phyloP scores from a whole-genome alignment of 1,140 invertebrate species.

The Drosophila sproati region DNA sequence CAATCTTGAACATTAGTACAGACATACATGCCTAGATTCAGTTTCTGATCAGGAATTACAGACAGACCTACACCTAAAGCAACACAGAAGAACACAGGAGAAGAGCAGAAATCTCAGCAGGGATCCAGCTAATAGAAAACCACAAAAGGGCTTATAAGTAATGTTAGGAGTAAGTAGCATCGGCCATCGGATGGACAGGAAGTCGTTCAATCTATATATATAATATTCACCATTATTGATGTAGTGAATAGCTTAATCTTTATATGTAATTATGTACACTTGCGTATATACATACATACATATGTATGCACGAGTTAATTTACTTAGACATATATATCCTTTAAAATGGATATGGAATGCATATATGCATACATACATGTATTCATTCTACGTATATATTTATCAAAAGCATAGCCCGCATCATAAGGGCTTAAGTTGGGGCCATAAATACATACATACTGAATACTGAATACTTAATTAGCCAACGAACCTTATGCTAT shows the following conservation, averaged over 20 bases:
- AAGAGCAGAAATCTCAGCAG: background rate
- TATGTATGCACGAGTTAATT: background rate
- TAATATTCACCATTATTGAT: constrained; percentile 64
- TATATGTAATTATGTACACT: constrained; percentile 46
- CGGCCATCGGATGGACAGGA: background rate
- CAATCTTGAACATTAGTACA: background rate
- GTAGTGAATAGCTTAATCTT: constrained; percentile 70
- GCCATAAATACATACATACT: constrained; percentile 21
- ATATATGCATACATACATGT: constrained; percentile 6
- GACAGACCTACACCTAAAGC: background rate
- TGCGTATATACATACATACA: constrained; percentile 4
- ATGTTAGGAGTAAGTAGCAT: constrained; percentile 1
- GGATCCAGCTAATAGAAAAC: background rate
- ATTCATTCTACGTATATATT: constrained; percentile 11
- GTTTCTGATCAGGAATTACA: background rate
- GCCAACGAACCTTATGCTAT: constrained; percentile 9
- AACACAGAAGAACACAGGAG: background rate
- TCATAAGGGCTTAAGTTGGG: constrained; percentile 22
- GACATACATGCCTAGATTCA: background rate
- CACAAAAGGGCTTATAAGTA: constrained; percentile 6
- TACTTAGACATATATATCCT: background rate
- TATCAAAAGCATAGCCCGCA: constrained; percentile 27
- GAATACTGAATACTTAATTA: constrained; percentile 19
- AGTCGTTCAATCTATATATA: constrained; percentile 1
- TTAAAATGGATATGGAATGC: constrained; percentile 7